Evolutionary conservation across 2,888 invertebrate species (phyloP), one percentile per base, ranked within the genome.

Genomic region (Hedya salicella): DNA sequence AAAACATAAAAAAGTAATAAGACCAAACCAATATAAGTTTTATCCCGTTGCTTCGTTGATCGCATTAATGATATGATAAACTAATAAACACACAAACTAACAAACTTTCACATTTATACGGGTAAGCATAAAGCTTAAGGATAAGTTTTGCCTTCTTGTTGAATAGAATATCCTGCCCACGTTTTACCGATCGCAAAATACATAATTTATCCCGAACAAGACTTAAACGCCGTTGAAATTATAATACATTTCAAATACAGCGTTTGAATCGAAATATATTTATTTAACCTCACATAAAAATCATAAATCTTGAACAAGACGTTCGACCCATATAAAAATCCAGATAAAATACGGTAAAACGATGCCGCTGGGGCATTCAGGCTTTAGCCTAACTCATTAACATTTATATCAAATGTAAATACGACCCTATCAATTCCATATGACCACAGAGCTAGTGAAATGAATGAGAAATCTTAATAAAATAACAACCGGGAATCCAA

Each of bases 341-440:
- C 62, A 50, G 69, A 68, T 57, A 67, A 70, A 77, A 74, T 78
- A 75, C 77, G 79, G 78, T 83, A 82, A 81, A 80, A 78, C 69
- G 73, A 78, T 78, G 77, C 78, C 78, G 75, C 78, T 77, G 74
- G n/a, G n/a, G n/a, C n/a, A n/a, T n/a, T n/a, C 69, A 70, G 64
- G 72, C 76, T 78, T 60, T 62, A 67, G 71, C 19, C n/a, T n/a
- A 14, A 50, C 42, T 72, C 82, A 86, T 88, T 87, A 84, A 82
- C 85, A 87, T 87, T 82, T 83, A 82, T 83, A 86, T 85, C 76
- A 80, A 84, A 83, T 77, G 78, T 80, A 78, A 84, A 86, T 83
- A 78, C 77, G 74, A 74, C 80, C 79, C 67, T 69, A 71, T 50
- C 70, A 72, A 75, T 78, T 76, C 75, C 77, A 79, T 78, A 72